phyloP scores from a whole-genome alignment of 2,113 vertebrate species.

The Ahaetulla prasina region DNA sequence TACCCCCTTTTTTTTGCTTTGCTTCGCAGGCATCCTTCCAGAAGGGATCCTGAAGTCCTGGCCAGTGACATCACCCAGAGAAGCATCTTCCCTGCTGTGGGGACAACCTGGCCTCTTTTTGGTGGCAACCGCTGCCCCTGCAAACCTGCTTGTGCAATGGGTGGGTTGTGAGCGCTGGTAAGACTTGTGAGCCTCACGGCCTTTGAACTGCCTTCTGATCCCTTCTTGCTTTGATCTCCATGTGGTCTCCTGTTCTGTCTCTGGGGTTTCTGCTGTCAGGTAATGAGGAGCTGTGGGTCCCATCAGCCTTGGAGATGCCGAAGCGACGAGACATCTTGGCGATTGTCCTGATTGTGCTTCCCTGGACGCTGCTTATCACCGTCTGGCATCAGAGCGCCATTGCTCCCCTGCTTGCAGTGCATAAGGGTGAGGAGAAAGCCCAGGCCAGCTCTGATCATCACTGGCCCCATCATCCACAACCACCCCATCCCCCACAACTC shows the following conservation, averaged over 20 bases:
- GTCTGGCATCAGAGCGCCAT: slow-evolving; percentile 98
- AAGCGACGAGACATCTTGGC: slow-evolving; percentile 99
- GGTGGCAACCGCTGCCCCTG: slow-evolving; percentile 61
- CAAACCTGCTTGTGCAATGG: slow-evolving; percentile 83
- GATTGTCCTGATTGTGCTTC: slow-evolving; percentile 97
- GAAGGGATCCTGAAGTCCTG: slow-evolving; percentile 54
- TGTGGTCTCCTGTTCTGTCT: slow-evolving; percentile 70
- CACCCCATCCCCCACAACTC: slow-evolving; percentile 43
- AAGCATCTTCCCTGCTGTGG: slow-evolving; percentile 27
- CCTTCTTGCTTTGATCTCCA: slow-evolving; percentile 68
- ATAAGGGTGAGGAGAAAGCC: slow-evolving; percentile 85
- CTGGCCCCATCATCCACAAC: neutral
- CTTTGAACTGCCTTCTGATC: slow-evolving; percentile 50
- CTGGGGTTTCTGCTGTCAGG: slow-evolving; percentile 78
- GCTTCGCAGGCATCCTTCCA: slow-evolving; percentile 64
- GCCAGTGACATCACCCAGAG: slow-evolving; percentile 8
- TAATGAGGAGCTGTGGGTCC: slow-evolving; percentile 94
- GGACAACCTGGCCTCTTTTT: slow-evolving; percentile 47
- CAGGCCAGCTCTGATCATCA: slow-evolving; percentile 28
- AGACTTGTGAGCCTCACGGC: slow-evolving; percentile 64
- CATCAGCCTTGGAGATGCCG: slow-evolving; percentile 98
- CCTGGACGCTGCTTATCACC: slow-evolving; percentile 98
- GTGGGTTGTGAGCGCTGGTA: slow-evolving; percentile 88
- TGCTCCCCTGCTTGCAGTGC: slow-evolving; percentile 88
- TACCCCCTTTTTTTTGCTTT: slow-evolving; percentile 42